phyloP scores from a whole-genome alignment of 1,140 invertebrate genomes.

The Zaprionus kolodkinae region DNA sequence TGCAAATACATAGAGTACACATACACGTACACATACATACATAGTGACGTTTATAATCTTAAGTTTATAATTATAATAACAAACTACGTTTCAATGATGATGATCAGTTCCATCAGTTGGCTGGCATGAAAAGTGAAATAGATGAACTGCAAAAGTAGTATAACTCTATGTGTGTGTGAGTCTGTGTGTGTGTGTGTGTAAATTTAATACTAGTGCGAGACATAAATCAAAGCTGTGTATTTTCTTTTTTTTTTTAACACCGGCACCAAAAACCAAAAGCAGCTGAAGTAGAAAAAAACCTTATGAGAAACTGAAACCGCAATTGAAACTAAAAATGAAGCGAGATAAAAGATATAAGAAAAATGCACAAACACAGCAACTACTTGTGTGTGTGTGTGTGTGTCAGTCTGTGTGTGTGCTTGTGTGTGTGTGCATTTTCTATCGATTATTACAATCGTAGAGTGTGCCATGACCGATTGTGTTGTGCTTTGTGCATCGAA shows the following conservation, averaged over 20 bases:
- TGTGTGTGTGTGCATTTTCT: not conserved
- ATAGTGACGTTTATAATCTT: constrained; percentile 20
- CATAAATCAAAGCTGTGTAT: constrained; percentile 55
- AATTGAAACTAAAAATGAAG: constrained; percentile 48
- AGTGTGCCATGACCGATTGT: constrained; percentile 37
- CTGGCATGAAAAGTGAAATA: constrained; percentile 59
- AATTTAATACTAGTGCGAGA: constrained; percentile 54
- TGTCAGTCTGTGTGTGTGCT: constrained; percentile 10
- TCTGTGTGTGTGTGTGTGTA: constrained; percentile 11
- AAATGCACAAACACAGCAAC: constrained; percentile 74
- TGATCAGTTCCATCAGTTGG: constrained; percentile 66
- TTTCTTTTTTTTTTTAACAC: constrained; percentile 36
- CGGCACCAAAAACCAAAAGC: constrained; percentile 66
- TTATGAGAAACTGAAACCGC: constrained; percentile 51
- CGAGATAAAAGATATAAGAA: constrained; percentile 29
- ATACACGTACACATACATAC: constrained; percentile 21
- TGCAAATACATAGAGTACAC: constrained; percentile 43
- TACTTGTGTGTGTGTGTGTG: constrained; percentile 19
- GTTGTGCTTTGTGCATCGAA: constrained; percentile 66
- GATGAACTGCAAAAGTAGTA: constrained; percentile 37
- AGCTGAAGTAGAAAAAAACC: constrained; percentile 61
- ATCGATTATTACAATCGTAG: constrained; percentile 53
- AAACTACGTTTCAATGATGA: constrained; percentile 79
- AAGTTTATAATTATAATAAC: constrained; percentile 67
- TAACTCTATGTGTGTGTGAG: constrained; percentile 10